Evolutionary conservation across 2,888 invertebrate genomes (phyloP), one percentile per base, ranked within the genome.

Genomic region (Bombylius major): DNA sequence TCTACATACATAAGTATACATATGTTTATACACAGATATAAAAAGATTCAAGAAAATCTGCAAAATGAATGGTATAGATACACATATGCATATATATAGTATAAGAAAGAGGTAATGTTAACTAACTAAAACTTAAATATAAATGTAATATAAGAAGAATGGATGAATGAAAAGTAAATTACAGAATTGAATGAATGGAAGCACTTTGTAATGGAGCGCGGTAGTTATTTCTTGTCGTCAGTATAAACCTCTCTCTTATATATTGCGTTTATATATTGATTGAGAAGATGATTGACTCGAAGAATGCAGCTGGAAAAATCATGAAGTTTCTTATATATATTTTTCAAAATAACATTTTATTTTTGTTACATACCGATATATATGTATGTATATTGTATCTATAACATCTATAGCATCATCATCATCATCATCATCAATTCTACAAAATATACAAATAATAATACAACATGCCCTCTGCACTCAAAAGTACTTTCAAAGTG

Each of bases 281-380:
- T 59, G 59, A 57, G 56, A 57, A 56, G 59, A 59, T 59, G 59
- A 59, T 59, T 59, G 59, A 59, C 58, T 58, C 45, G 56, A 56
- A 53, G 59, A 59, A 59, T 59, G 59, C 54, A 50, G 54, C 34
- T 54, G 54, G 54, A 42, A 54, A 49, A 54, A 49, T 42, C 50
- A 54, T 50, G 54, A 48, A 54, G 49, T 14, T n/a, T 44, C 53
- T 49, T 54, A n/a, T 49, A 44, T 44, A 8, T 36, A 6, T 36
- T 36, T 9, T 36, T 36, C 6, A 8, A 8, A 36, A 1, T 36
- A 36, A 8, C 9, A 36, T 36, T 36, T 3, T 8, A 36, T 36
- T 36, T 3, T 8, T 36, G 36, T 36, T 42, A 42, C 39, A 42
- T 42, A 42, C 39, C 8, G 36, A 42, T 36, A 11, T 11, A 42